phyloP scores from a whole-genome alignment of 2,888 invertebrate species.

The Cosmorhoe ocellata region DNA sequence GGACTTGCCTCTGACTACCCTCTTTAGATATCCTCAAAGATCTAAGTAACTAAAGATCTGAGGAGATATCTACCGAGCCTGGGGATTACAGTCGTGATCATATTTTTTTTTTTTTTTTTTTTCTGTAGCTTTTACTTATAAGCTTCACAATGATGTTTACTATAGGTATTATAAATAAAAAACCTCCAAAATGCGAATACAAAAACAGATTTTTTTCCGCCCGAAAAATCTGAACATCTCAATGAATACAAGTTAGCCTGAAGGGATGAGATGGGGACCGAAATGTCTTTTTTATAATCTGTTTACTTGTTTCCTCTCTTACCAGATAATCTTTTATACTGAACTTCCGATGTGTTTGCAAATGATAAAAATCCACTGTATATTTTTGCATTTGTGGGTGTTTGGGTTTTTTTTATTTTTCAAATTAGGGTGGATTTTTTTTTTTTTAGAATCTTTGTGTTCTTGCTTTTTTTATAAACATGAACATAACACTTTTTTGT shows the following conservation, averaged over 20 bases:
- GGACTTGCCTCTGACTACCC: too few relatives aligned
- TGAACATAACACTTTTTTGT: too few relatives aligned
- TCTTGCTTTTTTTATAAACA: too few relatives aligned
- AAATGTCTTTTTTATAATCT: constrained; percentile 77
- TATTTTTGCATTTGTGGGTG: constrained; percentile 14
- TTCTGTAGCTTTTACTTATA: too few relatives aligned
- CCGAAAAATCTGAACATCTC: constrained; percentile 30
- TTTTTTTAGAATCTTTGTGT: too few relatives aligned
- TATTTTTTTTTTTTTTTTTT: too few relatives aligned
- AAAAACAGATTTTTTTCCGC: constrained; percentile 26
- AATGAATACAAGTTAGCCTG: constrained; percentile 52
- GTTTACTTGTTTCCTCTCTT: constrained; percentile 69
- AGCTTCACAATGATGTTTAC: too few relatives aligned
- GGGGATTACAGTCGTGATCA: too few relatives aligned
- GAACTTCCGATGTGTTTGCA: constrained; percentile 58
- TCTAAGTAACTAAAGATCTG: too few relatives aligned
- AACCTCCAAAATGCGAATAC: background rate
- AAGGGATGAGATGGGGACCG: constrained; percentile 51
- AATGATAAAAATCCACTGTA: constrained; percentile 36
- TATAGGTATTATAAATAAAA: too few relatives aligned
- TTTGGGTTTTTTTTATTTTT: background rate
- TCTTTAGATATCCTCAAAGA: too few relatives aligned
- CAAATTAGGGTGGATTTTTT: background rate
- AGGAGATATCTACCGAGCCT: too few relatives aligned
- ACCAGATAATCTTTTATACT: constrained; percentile 71